A percentile compares a stretch with the other conserved stretches of the same genome.
Conservation (phyloP, 2,888 invertebrate species). For the Anarsia innoxiella region DNA sequence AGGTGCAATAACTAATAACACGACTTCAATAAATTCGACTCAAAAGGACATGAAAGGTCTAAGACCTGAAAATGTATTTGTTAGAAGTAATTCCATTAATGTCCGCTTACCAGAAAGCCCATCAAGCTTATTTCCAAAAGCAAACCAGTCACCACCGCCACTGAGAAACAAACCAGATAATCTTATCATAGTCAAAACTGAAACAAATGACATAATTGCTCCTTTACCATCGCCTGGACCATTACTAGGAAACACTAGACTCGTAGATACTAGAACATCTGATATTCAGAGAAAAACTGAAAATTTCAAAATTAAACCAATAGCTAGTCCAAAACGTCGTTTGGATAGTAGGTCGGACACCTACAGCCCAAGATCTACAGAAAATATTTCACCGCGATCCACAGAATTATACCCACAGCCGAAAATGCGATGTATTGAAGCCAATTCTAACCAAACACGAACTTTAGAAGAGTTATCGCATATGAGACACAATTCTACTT, state of each 20-base stretch:
- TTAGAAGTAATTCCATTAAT: constrained; percentile 77
- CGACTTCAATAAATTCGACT: constrained; percentile 30
- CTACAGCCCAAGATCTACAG: constrained; percentile 55
- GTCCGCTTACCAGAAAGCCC: constrained; percentile 73
- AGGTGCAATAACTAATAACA: constrained; percentile 62
- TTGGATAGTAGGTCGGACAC: constrained; percentile 53
- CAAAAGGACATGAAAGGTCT: constrained; percentile 50
- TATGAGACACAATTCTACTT: constrained; percentile 70
- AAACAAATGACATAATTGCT: constrained; percentile 67
- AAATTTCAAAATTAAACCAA: constrained; percentile 44
- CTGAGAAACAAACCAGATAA: constrained; percentile 72
- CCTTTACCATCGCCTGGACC: constrained; percentile 90
- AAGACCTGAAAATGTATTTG: constrained; percentile 65
- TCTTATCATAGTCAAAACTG: constrained; percentile 66
- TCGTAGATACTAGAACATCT: constrained; percentile 78
- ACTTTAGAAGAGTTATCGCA: constrained; percentile 76
- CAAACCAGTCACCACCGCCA: constrained; percentile 50
- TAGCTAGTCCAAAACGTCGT: constrained; percentile 58
- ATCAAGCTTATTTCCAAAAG: constrained; percentile 46
- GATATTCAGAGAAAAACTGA: constrained; percentile 59
- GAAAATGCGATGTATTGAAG: constrained; percentile 69
- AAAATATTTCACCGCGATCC: constrained; percentile 58
- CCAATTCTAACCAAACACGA: constrained; percentile 61
- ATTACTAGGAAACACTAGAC: constrained; percentile 85
- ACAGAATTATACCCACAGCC: constrained; percentile 59